Evolutionary conservation across 92 coral and sea anemone genomes (phyloP), one percentile per base, ranked within the genome.

Genomic region (Palythoa grandis): DNA sequence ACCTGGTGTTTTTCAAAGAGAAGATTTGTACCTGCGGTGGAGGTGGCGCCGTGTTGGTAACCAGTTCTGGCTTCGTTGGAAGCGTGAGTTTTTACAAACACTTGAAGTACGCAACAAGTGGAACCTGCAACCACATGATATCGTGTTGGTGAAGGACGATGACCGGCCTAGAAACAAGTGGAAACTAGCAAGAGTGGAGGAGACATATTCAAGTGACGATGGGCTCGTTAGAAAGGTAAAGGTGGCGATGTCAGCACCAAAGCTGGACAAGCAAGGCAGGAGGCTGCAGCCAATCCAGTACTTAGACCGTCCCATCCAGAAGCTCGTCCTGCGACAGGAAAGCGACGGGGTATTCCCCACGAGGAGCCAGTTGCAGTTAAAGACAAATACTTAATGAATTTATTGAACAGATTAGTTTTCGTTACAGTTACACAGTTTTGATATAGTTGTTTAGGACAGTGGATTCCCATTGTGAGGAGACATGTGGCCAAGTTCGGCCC

Each of bases 1-100:
- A 15, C 92, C 92, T 72, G 92, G 92, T 74, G 89, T 60, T 67
- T 85, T 85, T 63, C 52, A 52, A 74, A 47, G 75, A 58, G 74
- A 60, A 14, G 83, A 77, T 38, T n/a, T n/a, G n/a, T n/a, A n/a
- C n/a, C n/a, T n/a, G n/a, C n/a, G n/a, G n/a, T n/a, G n/a, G n/a
- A n/a, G n/a, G n/a, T n/a, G n/a, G n/a, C n/a, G n/a, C n/a, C n/a
- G n/a, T n/a, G n/a, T n/a, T n/a, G 88, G 83, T 54, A 75, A 85
- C 60, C 60, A 85, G 43, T 85, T 74, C 54, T 85, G 88, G 83
- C 38, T 40, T 48, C 76, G 88, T 52, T n/a, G n/a, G n/a, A n/a
- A n/a, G n/a, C n/a, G n/a, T n/a, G n/a, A n/a, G n/a, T n/a, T n/a
- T n/a, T n/a, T 85, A 79, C 83, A 85, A 39, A 61, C 68, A 38